Percentiles rank a stretch among this genome's conserved stretches.
These are phyloP conservation scores for Oxytorus armatus DNA, from an alignment of 2,888 invertebrate species.

Conservation along the genomic window DNA sequence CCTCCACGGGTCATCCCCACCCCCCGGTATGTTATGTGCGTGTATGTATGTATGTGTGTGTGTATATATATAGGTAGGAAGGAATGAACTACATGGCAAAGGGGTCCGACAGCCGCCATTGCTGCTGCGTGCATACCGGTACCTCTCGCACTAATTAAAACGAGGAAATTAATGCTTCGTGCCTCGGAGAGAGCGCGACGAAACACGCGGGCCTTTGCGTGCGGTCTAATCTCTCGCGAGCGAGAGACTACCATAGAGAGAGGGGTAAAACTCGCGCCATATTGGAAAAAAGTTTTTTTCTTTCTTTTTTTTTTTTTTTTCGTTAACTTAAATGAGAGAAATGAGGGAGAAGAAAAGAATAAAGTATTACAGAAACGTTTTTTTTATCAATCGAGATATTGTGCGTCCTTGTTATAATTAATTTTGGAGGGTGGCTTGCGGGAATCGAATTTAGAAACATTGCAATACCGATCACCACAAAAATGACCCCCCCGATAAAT, in stretches of 20 bases:
- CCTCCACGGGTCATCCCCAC: constrained; percentile 62
- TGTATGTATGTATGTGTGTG: constrained; percentile 9
- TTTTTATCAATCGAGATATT: too few relatives aligned
- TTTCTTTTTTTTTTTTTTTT: constrained; percentile 4
- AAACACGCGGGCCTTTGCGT: constrained; percentile 41
- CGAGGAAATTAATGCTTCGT: constrained; percentile 83
- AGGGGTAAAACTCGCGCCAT: constrained; percentile 14
- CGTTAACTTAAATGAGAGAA: neutral
- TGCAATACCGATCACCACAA: too few relatives aligned
- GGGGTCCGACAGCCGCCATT: constrained; percentile 80
- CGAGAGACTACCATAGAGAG: constrained; percentile 14
- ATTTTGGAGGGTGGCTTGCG: too few relatives aligned
- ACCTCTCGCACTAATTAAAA: constrained; percentile 82
- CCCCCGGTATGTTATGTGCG: constrained; percentile 38
- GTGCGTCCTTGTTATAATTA: too few relatives aligned
- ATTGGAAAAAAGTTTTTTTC: neutral
- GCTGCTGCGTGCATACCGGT: constrained; percentile 78
- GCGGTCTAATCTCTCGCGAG: constrained; percentile 28
- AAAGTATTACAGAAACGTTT: neutral
- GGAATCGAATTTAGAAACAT: too few relatives aligned
- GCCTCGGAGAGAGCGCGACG: constrained; percentile 40
- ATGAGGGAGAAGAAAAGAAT: neutral
- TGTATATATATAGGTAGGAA: constrained; percentile 1
- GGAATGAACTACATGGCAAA: constrained; percentile 32
- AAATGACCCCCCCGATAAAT: too few relatives aligned